Conservation (phyloP, 2,888 invertebrate genomes). For the Kryphioiulus occultus region DNA sequence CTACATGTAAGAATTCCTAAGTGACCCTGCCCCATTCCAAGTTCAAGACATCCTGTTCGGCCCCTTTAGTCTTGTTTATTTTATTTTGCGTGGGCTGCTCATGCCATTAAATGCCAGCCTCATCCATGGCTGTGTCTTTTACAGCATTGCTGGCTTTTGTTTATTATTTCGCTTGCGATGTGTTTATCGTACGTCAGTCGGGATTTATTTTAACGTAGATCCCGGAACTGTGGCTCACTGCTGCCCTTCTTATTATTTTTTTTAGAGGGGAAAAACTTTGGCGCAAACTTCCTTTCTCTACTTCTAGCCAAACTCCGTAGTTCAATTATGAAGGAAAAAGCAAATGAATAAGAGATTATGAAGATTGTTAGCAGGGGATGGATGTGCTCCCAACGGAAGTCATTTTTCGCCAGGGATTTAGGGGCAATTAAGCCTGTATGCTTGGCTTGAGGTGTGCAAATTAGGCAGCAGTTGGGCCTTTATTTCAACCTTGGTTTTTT, state of each 20-base stretch:
- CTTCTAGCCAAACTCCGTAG: background rate
- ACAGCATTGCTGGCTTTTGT: background rate
- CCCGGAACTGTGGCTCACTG: conserved; percentile 3
- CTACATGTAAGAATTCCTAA: no score
- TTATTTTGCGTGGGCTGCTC: conserved; percentile 6
- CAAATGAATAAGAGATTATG: conserved; percentile 12
- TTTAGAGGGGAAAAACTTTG: conserved; percentile 1
- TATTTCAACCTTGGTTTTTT: conserved; percentile 7
- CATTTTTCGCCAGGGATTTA: background rate
- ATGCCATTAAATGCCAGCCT: conserved; percentile 8
- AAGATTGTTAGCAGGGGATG: background rate
- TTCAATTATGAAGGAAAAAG: background rate
- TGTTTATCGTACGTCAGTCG: conserved; percentile 35
- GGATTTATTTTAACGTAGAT: conserved; percentile 31
- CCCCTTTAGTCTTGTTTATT: background rate
- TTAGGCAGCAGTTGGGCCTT: background rate
- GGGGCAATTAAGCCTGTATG: background rate
- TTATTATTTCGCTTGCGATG: conserved; percentile 19
- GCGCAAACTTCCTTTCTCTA: background rate
- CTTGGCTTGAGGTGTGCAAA: conserved; percentile 18
- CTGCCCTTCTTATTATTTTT: background rate
- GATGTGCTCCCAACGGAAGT: background rate
- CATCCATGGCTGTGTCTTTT: background rate
- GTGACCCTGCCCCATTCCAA: background rate
- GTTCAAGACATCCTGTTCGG: conserved; percentile 22